A percentile compares a stretch with the other conserved stretches of the same genome.
Evolutionary conservation across 2,888 invertebrate species (phyloP).

Genomic region (Yponomeuta malinellus): DNA sequence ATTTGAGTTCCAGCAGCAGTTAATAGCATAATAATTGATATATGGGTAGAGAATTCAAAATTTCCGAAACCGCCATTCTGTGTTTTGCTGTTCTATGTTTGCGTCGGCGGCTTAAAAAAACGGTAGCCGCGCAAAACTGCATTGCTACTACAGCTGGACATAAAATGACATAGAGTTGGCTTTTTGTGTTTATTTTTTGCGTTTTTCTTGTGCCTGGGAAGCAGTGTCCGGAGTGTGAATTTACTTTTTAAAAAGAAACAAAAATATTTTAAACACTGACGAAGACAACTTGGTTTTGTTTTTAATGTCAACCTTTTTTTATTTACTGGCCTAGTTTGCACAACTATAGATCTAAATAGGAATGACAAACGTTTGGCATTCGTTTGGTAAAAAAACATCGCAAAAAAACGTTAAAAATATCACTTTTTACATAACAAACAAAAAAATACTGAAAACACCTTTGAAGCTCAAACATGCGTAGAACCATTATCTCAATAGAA

Average conservation of each 20-base stretch:
- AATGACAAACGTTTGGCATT: too few relatives aligned
- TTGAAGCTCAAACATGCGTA: background rate
- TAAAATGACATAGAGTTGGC: slow-evolving; percentile 51
- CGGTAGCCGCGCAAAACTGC: slow-evolving; percentile 56
- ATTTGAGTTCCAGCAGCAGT: too few relatives aligned
- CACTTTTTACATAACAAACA: background rate
- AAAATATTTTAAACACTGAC: background rate
- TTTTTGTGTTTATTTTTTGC: slow-evolving; percentile 24
- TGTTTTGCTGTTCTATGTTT: slow-evolving; percentile 29
- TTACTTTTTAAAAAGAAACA: too few relatives aligned
- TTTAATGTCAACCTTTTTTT: background rate
- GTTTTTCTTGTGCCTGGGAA: slow-evolving; percentile 18
- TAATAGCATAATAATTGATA: too few relatives aligned
- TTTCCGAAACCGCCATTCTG: background rate
- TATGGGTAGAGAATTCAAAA: too few relatives aligned
- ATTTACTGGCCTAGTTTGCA: too few relatives aligned
- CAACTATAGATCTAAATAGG: too few relatives aligned
- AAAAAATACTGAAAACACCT: background rate
- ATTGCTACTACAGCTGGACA: slow-evolving; percentile 46
- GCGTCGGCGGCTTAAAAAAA: slow-evolving; percentile 33
- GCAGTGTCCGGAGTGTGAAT: background rate
- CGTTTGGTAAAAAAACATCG: too few relatives aligned
- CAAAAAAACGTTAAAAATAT: background rate
- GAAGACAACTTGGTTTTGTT: background rate
- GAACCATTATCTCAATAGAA: slow-evolving; percentile 20